phyloP scores from a whole-genome alignment of 2,113 vertebrate genomes.

The Pseudorhombus dupliciocellatus region DNA sequence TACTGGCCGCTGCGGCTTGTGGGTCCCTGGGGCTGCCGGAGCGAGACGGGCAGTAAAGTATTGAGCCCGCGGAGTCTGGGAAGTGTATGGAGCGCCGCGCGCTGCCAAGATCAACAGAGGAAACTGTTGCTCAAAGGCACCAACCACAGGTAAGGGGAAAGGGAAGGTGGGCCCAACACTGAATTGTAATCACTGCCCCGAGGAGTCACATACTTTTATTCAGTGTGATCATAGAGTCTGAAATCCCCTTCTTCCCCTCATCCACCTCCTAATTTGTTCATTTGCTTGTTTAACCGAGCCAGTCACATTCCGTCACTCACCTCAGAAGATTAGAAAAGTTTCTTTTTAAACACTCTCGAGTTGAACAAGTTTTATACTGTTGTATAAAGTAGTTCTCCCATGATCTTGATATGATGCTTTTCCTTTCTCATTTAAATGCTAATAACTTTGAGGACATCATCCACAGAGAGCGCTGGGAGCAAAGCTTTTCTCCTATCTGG shows the following conservation, averaged over 20 bases:
- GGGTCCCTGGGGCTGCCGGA: constrained; percentile 55
- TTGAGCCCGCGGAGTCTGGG: constrained; percentile 49
- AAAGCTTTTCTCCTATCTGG: constrained; percentile 72
- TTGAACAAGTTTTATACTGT: constrained; percentile 44
- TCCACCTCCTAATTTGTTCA: constrained; percentile 35
- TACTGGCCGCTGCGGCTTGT: constrained; percentile 60
- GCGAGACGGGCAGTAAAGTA: constrained; percentile 60
- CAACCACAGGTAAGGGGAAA: constrained; percentile 51
- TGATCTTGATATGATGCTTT: constrained; percentile 74
- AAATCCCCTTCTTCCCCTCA: constrained; percentile 16
- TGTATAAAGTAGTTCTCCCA: constrained; percentile 20
- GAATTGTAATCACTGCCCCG: constrained; percentile 13
- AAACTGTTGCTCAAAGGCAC: constrained; percentile 64
- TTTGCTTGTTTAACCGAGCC: constrained; percentile 35
- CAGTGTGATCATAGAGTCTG: constrained; percentile 36
- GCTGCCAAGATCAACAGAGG: constrained; percentile 72
- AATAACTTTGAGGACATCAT: constrained; percentile 74
- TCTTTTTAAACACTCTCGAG: constrained; percentile 30
- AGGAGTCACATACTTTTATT: constrained; percentile 35
- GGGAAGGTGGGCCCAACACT: constrained; percentile 44
- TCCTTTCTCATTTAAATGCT: constrained; percentile 85
- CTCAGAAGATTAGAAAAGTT: constrained; percentile 60
- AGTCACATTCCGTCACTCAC: constrained; percentile 23
- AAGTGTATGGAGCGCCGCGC: constrained; percentile 38
- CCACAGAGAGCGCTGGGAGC: constrained; percentile 55